Conservation (phyloP, 1,140 invertebrate species). For the Polyergus mexicanus region DNA sequence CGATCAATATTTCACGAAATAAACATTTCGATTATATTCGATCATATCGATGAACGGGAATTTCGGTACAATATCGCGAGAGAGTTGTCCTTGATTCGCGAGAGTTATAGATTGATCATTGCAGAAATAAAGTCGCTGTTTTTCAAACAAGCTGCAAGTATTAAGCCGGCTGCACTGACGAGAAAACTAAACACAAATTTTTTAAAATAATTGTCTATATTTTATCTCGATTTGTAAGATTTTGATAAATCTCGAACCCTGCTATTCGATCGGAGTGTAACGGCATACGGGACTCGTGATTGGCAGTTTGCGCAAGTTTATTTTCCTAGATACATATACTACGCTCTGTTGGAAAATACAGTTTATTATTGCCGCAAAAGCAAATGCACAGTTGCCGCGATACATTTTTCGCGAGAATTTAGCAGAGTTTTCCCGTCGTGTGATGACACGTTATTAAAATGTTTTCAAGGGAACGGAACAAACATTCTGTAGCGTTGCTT, state of each 20-base stretch:
- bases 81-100: background rate
- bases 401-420: slow-evolving; percentile 5
- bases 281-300: background rate
- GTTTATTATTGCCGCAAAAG: slow-evolving; percentile 49
- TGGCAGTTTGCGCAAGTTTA: slow-evolving; percentile 18
- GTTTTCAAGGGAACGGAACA: background rate
- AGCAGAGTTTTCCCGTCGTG: background rate
- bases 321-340: slow-evolving; percentile 16
- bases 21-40: background rate
- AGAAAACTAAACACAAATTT: slow-evolving; percentile 7
- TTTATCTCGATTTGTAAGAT: slow-evolving; percentile 5
- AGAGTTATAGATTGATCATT: background rate
- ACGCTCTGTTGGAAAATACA: slow-evolving; percentile 43
- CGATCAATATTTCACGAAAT: background rate
- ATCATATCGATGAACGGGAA: background rate
- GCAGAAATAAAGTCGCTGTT: background rate
- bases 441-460: slow-evolving; percentile 39
- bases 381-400: slow-evolving; percentile 34
- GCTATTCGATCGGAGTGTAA: slow-evolving; percentile 2
- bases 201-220: slow-evolving; percentile 10
- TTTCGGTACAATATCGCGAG: background rate
- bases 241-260: slow-evolving; percentile 19
- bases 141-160: background rate
- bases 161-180: background rate
- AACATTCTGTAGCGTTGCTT: background rate